phyloP scores from a whole-genome alignment of 2,113 vertebrate species.

The Penelope pileata region DNA sequence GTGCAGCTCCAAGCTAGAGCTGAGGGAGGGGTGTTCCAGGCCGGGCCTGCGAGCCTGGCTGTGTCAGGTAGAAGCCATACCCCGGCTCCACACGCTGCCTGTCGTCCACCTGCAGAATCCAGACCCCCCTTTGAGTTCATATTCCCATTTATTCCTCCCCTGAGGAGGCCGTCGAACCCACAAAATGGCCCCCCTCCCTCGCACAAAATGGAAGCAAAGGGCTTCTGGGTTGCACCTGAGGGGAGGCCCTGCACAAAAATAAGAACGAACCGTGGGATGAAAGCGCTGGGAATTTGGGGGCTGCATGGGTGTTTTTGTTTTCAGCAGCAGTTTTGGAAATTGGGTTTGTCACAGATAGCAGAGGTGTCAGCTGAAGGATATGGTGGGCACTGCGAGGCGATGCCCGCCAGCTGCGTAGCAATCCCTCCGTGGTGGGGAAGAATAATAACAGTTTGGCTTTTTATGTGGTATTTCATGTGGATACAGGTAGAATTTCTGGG shows the following conservation, averaged over 20 bases:
- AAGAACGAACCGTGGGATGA: fast-evolving
- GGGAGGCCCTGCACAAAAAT: fast-evolving
- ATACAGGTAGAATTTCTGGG: not conserved
- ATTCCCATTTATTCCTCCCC: not conserved
- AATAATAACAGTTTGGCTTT: fast-evolving
- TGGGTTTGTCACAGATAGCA: not conserved
- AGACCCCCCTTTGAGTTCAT: fast-evolving
- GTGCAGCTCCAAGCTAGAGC: fast-evolving
- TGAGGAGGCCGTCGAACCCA: not conserved
- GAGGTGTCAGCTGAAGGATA: too few relatives aligned
- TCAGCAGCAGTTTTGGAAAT: not conserved
- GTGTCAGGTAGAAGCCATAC: fast-evolving
- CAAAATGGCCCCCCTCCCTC: conserved; percentile 63
- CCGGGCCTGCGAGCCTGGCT: fast-evolving
- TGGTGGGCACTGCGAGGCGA: fast-evolving
- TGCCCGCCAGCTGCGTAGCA: not conserved
- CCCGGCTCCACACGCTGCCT: fast-evolving
- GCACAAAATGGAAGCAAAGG: conserved; percentile 15
- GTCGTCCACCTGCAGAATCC: fast-evolving
- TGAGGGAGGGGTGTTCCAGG: not conserved
- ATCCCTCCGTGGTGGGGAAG: not conserved
- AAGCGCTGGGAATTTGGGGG: fast-evolving
- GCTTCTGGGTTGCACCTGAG: fast-evolving
- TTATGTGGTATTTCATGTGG: fast-evolving
- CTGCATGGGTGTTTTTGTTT: not conserved